These are phyloP conservation scores for Rhagoletis zephyria DNA, from an alignment of 1,140 invertebrate species.

Conservation along the genomic window DNA sequence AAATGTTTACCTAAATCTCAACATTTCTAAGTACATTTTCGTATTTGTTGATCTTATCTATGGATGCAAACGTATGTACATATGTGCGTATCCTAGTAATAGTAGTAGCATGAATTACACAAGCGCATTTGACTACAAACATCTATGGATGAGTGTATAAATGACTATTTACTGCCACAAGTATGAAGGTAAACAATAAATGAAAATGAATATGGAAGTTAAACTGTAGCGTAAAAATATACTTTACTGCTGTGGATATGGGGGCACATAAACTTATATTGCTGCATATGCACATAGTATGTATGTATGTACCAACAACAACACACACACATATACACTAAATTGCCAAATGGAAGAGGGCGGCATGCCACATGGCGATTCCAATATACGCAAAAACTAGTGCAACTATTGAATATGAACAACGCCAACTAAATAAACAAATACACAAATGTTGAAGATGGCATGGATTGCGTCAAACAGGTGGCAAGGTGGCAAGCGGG, in stretches of 20 bases:
- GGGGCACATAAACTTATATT: neutral
- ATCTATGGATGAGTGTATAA: neutral
- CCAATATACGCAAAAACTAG: neutral
- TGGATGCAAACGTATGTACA: neutral
- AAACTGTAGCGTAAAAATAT: neutral
- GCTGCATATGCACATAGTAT: neutral
- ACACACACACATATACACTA: neutral
- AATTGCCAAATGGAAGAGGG: conserved; percentile 4
- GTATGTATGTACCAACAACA: neutral
- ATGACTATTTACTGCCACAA: conserved; percentile 48
- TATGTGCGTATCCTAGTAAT: neutral
- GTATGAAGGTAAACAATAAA: conserved; percentile 48
- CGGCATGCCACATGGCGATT: neutral
- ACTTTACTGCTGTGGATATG: neutral
- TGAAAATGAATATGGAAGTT: conserved; percentile 14
- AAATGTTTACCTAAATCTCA: conserved; percentile 40
- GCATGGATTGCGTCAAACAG: neutral
- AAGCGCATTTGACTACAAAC: conserved; percentile 2
- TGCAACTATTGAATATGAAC: conserved; percentile 41
- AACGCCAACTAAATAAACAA: conserved; percentile 40
- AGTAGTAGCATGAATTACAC: neutral
- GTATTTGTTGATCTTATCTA: conserved; percentile 44
- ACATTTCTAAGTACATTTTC: conserved; percentile 32
- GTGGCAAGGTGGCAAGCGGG: neutral
- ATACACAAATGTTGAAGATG: neutral